Evolutionary conservation across 2,797 vertebrate genomes (phyloP).

Genomic region (Etheostoma perlongum): DNA sequence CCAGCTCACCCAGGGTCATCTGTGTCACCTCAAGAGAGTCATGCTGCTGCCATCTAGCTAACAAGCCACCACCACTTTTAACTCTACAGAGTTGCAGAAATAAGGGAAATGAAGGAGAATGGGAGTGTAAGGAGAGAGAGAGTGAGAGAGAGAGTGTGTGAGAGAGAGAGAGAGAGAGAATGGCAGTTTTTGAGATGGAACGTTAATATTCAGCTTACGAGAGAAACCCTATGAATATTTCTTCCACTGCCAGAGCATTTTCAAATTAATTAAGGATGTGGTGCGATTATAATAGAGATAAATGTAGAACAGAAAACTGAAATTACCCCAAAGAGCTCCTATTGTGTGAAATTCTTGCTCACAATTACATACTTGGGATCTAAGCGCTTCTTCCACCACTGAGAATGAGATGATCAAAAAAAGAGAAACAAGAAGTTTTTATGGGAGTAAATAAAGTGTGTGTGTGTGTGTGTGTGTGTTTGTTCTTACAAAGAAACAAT

Average conservation of each 20-base stretch:
- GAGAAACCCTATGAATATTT: constrained; percentile 13
- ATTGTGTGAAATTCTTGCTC: neutral
- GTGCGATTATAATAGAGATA: constrained; percentile 24
- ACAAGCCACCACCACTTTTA: constrained; percentile 38
- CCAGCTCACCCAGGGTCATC: constrained; percentile 52
- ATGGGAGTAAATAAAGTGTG: neutral
- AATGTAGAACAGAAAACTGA: constrained; percentile 12
- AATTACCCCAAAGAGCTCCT: neutral
- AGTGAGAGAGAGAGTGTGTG: neutral
- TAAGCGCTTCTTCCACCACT: neutral
- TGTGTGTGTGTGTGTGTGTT: neutral
- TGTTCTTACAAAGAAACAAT: no score
- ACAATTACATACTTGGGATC: no score
- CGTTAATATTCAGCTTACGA: constrained; percentile 18
- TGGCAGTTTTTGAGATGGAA: neutral
- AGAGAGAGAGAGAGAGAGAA: constrained; percentile 2
- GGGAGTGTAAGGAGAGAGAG: neutral
- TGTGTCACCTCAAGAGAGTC: constrained; percentile 51
- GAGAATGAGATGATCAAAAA: constrained; percentile 1
- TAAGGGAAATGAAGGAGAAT: constrained; percentile 22
- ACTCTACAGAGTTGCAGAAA: constrained; percentile 23
- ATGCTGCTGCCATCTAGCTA: constrained; percentile 32
- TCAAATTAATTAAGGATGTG: constrained; percentile 39
- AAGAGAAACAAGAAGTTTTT: neutral
- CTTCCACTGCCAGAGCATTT: constrained; percentile 21